These are phyloP conservation scores for Anabas testudineus DNA, from an alignment of 2,797 vertebrate species.

Conservation along the genomic window DNA sequence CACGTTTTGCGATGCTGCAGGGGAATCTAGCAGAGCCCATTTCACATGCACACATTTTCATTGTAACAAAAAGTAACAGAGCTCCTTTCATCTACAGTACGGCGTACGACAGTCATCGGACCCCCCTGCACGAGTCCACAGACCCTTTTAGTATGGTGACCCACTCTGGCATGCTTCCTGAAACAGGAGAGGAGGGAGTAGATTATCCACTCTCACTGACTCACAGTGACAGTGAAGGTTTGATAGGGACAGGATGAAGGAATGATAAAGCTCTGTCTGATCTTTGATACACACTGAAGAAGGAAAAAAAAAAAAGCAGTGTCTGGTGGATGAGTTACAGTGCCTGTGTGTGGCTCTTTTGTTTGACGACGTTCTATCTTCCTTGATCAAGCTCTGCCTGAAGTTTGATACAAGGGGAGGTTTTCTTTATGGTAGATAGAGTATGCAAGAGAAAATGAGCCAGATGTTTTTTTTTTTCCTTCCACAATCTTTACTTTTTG, in stretches of 20 bases:
- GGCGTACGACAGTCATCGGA: constrained; percentile 17
- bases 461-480: background rate
- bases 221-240: constrained; percentile 49
- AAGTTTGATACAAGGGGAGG: constrained; percentile 8
- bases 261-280: constrained; percentile 53
- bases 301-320: constrained; percentile 35
- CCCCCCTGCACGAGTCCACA: constrained; percentile 27
- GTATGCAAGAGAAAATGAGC: constrained; percentile 16
- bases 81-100: constrained; percentile 11
- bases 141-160: constrained; percentile 44
- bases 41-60: constrained; percentile 8
- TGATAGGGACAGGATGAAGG: constrained; percentile 50
- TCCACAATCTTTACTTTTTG: constrained; percentile 2
- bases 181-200: constrained; percentile 59
- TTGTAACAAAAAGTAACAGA: constrained; percentile 34
- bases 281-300: constrained; percentile 63
- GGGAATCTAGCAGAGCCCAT: constrained; percentile 1
- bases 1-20: background rate
- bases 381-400: constrained; percentile 30
- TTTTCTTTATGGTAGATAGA: constrained; percentile 1
- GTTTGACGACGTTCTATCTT: constrained; percentile 37
- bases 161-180: constrained; percentile 44
- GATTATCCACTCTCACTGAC: constrained; percentile 35
- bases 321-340: constrained; percentile 49
- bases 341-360: constrained; percentile 62